phyloP scores from a whole-genome alignment of 2,888 invertebrate species.

The Dolomedes plantarius region DNA sequence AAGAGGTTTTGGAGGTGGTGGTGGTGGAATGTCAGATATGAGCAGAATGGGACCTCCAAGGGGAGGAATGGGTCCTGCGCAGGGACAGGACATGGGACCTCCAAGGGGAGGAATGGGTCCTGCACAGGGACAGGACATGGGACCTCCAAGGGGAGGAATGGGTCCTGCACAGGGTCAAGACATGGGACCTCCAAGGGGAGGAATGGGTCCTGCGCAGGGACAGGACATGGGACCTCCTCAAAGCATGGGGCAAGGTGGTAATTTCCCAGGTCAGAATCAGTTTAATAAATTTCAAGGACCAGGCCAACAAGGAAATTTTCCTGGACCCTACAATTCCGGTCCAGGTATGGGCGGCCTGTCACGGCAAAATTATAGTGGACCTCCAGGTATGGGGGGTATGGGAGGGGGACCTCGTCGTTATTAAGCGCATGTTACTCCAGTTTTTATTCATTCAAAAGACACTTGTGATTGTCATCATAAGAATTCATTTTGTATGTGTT shows the following conservation, averaged over 20 bases:
- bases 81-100: constrained; percentile 18
- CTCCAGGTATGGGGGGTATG: constrained; percentile 48
- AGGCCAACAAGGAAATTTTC: constrained; percentile 38
- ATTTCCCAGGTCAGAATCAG: constrained; percentile 40
- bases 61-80: constrained; percentile 16
- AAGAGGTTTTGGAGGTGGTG: neutral
- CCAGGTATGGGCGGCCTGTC: constrained; percentile 35
- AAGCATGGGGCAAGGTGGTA: constrained; percentile 32
- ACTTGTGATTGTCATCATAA: neutral
- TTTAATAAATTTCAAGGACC: constrained; percentile 36
- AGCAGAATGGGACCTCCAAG: constrained; percentile 1
- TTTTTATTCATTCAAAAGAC: constrained; percentile 1
- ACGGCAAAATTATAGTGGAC: constrained; percentile 38
- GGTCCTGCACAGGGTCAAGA: constrained; percentile 3
- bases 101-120: constrained; percentile 10
- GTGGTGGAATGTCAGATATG: constrained; percentile 9
- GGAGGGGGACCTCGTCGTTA: constrained; percentile 53
- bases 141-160: constrained; percentile 4
- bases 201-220: constrained; percentile 10
- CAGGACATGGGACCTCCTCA: constrained; percentile 11
- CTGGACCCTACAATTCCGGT: constrained; percentile 30
- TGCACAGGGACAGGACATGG: constrained; percentile 23
- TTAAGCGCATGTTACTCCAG: neutral
- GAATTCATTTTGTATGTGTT: neutral
- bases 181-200: constrained; percentile 13